phyloP scores from a whole-genome alignment of 2,797 vertebrate species.

The Megaceryle alcyon region DNA sequence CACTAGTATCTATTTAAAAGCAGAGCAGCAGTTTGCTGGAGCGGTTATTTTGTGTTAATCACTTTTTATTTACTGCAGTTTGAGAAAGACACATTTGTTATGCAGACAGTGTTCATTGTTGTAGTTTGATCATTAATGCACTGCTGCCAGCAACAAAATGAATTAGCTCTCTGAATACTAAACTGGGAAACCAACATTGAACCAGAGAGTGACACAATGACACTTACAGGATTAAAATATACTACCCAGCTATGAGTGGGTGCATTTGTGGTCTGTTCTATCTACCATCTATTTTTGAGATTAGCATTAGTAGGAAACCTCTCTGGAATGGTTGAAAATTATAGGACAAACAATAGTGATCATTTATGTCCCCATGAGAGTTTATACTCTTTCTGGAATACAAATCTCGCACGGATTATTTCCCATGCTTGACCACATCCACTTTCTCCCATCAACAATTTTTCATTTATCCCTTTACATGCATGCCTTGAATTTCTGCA shows the following conservation, averaged over 20 bases:
- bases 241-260: conserved; percentile 30
- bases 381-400: conserved; percentile 46
- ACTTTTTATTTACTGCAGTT: conserved; percentile 76
- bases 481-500: conserved; percentile 70
- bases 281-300: conserved; percentile 64
- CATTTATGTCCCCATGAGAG: conserved; percentile 43
- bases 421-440: conserved; percentile 33
- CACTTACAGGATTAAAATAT: conserved; percentile 67
- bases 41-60: conserved; percentile 76
- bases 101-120: conserved; percentile 79
- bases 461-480: conserved; percentile 33
- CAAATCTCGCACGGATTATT: conserved; percentile 25
- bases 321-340: conserved; percentile 22
- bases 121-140: conserved; percentile 75
- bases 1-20: conserved; percentile 60
- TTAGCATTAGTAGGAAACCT: background rate
- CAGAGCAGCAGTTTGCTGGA: conserved; percentile 61
- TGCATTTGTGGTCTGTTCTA: conserved; percentile 51
- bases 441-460: conserved; percentile 51
- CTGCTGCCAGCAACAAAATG: conserved; percentile 73
- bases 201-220: conserved; percentile 62
- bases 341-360: conserved; percentile 18
- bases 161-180: conserved; percentile 79
- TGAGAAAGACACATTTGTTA: conserved; percentile 79
- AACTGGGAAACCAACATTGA: conserved; percentile 54